Evolutionary conservation across 2,797 vertebrate species (phyloP), one percentile per base, ranked within the genome.

Genomic region (Balearica regulorum): DNA sequence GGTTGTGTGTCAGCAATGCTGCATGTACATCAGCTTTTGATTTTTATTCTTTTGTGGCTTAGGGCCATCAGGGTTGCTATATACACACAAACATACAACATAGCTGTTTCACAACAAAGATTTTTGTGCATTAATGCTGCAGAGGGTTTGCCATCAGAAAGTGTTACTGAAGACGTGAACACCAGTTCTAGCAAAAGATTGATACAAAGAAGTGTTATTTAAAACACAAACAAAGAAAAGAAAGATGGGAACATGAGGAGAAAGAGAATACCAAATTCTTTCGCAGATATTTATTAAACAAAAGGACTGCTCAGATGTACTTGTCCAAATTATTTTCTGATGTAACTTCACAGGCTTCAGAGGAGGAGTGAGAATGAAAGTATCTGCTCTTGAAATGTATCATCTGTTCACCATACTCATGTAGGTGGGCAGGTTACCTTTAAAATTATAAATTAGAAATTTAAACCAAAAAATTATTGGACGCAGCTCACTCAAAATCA

Each of bases 31-130:
- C 80, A 95, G 91, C 64, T 95, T 95, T 96, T 93, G 91, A 93
- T 95, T 96, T 94, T 86, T 87, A 41, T 28, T 80, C 35, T 70
- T 89, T 64, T 84, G 44, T 95, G 94, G 88, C 95, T 96, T 62
- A 77, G n/a, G 35, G 90, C 93, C 91, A 93, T 87, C 41, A 12
- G 92, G 86, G 91, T 95, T 96, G 93, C 96, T 95, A 94, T 77
- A 96, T 70, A 96, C 92, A 96, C 89, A 92, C 48, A 96, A 94
- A 84, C n/a, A 95, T 82, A 77, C 33, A 87, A 92, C 73, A 57
- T 80, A 77, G 83, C 55, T 93, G 51, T 93, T 97, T 94, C 95
- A 93, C 65, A 95, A 92, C 77, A 49, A 84, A 79, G 66, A 90
- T 53, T 84, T 91, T 87, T 79, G 48, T 82, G 31, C 44, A 70